Percentiles rank a stretch among this genome's conserved stretches.
Evolutionary conservation across 2,113 vertebrate species (phyloP).

Genomic region (Cyanoramphus novaezelandiae): DNA sequence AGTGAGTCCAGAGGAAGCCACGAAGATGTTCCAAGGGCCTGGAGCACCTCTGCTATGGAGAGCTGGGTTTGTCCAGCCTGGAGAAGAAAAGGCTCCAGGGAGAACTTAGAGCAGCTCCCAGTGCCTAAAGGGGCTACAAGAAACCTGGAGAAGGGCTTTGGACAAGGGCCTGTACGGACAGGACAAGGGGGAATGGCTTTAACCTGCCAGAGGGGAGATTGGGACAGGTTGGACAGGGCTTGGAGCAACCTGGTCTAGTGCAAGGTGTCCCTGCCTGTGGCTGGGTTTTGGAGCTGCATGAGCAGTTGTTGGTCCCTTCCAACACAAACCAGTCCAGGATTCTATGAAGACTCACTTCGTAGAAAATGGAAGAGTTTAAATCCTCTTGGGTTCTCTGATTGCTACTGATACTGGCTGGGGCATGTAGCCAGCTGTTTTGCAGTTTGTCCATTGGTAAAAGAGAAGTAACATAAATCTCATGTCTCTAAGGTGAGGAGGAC

Average conservation of each 20-base stretch:
- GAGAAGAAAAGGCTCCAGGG: background rate
- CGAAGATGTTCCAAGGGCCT: background rate
- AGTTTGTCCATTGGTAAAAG: background rate
- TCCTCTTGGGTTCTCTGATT: background rate
- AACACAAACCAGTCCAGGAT: background rate
- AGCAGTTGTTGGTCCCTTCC: background rate
- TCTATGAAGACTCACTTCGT: background rate
- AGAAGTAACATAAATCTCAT: background rate
- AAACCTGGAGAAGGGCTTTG: background rate
- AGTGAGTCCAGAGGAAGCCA: background rate
- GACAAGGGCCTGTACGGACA: background rate
- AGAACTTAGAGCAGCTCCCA: background rate
- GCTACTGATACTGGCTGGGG: background rate
- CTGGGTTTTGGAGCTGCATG: background rate
- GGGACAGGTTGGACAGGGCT: background rate
- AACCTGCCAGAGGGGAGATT: background rate
- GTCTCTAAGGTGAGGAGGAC: background rate
- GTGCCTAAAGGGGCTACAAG: background rate
- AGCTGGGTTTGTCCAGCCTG: background rate
- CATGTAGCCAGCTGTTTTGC: background rate
- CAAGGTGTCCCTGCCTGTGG: background rate
- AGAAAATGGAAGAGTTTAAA: background rate
- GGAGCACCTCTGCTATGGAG: background rate
- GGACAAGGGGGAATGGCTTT: background rate
- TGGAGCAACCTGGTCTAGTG: background rate